phyloP scores from a whole-genome alignment of 2,113 vertebrate genomes.

The Motacilla alba region DNA sequence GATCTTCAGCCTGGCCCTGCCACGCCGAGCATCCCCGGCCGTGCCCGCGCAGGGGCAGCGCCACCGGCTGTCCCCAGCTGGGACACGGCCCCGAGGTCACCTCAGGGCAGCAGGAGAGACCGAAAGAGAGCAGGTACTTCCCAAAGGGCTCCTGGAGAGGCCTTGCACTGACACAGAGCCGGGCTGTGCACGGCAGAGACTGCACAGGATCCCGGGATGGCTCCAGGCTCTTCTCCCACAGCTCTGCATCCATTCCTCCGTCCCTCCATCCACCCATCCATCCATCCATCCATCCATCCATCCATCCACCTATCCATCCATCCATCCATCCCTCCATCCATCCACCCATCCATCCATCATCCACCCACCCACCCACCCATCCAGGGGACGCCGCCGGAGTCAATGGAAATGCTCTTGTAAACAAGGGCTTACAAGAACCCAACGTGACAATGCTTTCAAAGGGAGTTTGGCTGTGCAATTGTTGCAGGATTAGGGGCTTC shows the following conservation, averaged over 20 bases:
- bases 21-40: fast-evolving
- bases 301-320: fast-evolving
- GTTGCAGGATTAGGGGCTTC: conserved; percentile 45
- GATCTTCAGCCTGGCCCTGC: background rate
- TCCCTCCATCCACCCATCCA: background rate
- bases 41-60: fast-evolving
- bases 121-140: background rate
- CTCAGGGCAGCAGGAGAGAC: background rate
- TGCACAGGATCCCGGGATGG: fast-evolving
- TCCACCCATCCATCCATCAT: too few relatives aligned
- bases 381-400: background rate
- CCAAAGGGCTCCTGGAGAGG: fast-evolving
- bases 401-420: conserved; percentile 49
- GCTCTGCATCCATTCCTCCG: background rate
- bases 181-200: background rate
- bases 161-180: fast-evolving
- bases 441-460: conserved; percentile 17
- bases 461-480: conserved; percentile 42
- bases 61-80: background rate
- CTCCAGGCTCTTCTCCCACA: background rate
- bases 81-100: background rate
- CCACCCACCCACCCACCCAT: fast-evolving
- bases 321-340: background rate
- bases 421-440: conserved; percentile 52
- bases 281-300: background rate